Base-by-base conservation (phyloP, 2,888 invertebrate species). In the Fabriciana adippe region DNA sequence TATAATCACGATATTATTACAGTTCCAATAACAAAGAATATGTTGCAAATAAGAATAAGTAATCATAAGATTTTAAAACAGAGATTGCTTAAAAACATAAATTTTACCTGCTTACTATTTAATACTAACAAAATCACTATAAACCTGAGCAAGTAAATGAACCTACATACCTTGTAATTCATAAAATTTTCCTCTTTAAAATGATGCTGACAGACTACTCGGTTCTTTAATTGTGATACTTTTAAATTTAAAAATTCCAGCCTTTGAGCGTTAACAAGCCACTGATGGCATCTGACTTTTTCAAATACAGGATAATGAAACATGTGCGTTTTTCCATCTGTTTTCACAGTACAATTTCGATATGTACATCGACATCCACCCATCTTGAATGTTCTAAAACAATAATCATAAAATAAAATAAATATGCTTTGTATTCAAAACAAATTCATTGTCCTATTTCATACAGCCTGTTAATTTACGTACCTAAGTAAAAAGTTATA, bases 261-360 rank as follows among this genome's bases (percentile, higher is more conserved):
- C 75, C 92, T 90, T 11, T 88, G 85, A 2, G 94, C 93, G 81
- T 94, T 94, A 21, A 88, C 81, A 13, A 94, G 89, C 94, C 94
- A 94, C 73, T 93, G 86, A 61, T 92, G 91, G 77, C 94, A 94
- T 55, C 94, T 85, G 48, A 92, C 81, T 76, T 89, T 92, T 68
- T 94, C 93, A 81, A 93, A 94, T 3, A 94, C 94, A 0, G 94
- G 94, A 73, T 93, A 94, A 77, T 94, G 94, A 74, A 94, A 94
- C 84, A 94, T 93, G 76, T 94, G 94, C 0, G 92, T 92, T 74
- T 92, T 90, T 1, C 88, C 87, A 81, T 91, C 91, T n/a, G 93
- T 90, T 53, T 89, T 87, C 47, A 88, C 85, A 55, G 82, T 86
- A 75, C 94, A 94, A 68, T 88, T 92, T 69, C 92, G 91, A 73